These are phyloP conservation scores for Oryzias dopingdopingensis DNA, from an alignment of 2,797 vertebrate species.

Conservation along the genomic window DNA sequence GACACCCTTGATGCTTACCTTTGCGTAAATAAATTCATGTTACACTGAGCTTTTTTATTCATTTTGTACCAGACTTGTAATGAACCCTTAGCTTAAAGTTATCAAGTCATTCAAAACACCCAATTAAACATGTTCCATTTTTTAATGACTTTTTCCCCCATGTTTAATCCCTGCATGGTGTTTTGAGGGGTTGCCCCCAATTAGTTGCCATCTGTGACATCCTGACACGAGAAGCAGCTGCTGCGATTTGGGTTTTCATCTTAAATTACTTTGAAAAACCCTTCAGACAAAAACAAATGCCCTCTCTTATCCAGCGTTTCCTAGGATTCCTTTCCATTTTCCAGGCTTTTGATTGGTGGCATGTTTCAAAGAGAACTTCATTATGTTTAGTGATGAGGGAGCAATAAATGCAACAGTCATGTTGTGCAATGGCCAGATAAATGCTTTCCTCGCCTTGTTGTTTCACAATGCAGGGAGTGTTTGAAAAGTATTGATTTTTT, in stretches of 20 bases:
- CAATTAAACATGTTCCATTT: constrained; percentile 55
- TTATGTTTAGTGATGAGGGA: constrained; percentile 15
- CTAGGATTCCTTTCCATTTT: background rate
- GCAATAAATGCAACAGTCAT: background rate
- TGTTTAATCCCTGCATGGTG: constrained; percentile 43
- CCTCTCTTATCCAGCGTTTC: constrained; percentile 2
- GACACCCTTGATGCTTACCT: constrained; percentile 37
- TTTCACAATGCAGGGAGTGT: background rate
- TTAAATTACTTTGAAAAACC: constrained; percentile 54
- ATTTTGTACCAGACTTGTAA: constrained; percentile 28
- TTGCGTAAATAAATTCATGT: constrained; percentile 9
- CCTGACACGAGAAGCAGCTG: constrained; percentile 33
- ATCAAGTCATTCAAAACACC: constrained; percentile 50
- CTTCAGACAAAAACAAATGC: constrained; percentile 34
- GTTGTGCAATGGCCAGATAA: background rate
- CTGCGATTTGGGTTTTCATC: constrained; percentile 51
- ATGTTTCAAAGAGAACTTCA: constrained; percentile 1
- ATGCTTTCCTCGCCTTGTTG: background rate
- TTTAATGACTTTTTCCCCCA: constrained; percentile 36
- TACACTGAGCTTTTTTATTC: constrained; percentile 4
- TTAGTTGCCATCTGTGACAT: constrained; percentile 60
- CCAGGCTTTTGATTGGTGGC: constrained; percentile 6
- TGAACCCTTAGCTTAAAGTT: constrained; percentile 47
- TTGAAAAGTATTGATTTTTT: no score
- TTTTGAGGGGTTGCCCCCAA: constrained; percentile 56